These are phyloP conservation scores for Synanceia verrucosa DNA, from an alignment of 2,797 vertebrate genomes.

Conservation along the genomic window DNA sequence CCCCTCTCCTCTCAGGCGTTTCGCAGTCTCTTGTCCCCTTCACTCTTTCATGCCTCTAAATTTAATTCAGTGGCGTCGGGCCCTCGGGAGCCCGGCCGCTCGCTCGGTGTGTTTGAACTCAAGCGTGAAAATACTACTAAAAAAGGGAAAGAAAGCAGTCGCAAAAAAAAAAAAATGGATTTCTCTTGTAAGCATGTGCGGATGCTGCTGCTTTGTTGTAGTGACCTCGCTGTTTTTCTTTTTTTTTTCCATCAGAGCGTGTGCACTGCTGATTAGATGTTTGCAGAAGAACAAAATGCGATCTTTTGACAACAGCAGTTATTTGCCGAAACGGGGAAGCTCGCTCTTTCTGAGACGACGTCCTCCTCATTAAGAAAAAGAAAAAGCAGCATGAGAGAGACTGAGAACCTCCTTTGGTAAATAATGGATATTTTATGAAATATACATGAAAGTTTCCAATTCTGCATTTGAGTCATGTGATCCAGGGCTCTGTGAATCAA, in stretches of 20 bases:
- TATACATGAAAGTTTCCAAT: slow-evolving; percentile 74
- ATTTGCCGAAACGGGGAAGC: slow-evolving; percentile 24
- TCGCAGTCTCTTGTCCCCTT: slow-evolving; percentile 32
- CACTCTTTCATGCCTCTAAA: slow-evolving; percentile 39
- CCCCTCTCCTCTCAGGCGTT: slow-evolving; percentile 22
- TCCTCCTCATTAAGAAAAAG: slow-evolving; percentile 51
- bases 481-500: slow-evolving; percentile 52
- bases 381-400: slow-evolving; percentile 16
- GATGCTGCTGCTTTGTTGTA: slow-evolving; percentile 15
- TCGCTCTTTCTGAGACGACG: slow-evolving; percentile 20
- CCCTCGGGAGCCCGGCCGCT: slow-evolving; percentile 42
- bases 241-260: neutral
- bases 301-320: slow-evolving; percentile 20
- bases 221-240: slow-evolving; percentile 3
- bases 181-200: slow-evolving; percentile 4
- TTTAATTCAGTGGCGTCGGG: slow-evolving; percentile 43
- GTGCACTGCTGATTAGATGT: slow-evolving; percentile 33
- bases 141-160: neutral
- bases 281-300: neutral
- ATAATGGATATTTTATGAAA: slow-evolving; percentile 73
- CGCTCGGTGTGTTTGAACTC: slow-evolving; percentile 35
- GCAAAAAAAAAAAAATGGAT: slow-evolving; percentile 18
- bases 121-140: slow-evolving; percentile 49
- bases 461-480: slow-evolving; percentile 69
- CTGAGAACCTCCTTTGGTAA: slow-evolving; percentile 49